phyloP scores from a whole-genome alignment of 2,797 vertebrate species.

The Eutrigla gurnardus region DNA sequence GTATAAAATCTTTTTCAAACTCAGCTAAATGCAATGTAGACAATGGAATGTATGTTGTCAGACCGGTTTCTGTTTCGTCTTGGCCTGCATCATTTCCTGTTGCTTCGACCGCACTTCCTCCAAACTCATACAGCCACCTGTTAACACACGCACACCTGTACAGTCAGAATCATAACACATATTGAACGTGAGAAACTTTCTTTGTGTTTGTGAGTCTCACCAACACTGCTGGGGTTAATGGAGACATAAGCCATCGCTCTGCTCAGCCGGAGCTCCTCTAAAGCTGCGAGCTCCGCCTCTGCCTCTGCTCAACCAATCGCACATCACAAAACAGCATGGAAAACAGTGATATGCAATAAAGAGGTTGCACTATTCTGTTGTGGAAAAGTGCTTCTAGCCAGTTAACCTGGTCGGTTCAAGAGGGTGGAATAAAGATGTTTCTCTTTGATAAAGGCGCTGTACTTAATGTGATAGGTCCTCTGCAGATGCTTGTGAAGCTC shows the following conservation, averaged over 20 bases:
- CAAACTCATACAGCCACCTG: conserved; percentile 81
- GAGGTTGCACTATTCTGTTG: background rate
- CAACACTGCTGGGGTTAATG: conserved; percentile 78
- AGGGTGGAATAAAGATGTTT: no score
- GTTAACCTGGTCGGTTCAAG: no score
- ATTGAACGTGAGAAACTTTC: background rate
- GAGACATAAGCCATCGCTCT: conserved; percentile 76
- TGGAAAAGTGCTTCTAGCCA: no score
- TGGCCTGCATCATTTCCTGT: conserved; percentile 77
- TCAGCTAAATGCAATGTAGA: no score
- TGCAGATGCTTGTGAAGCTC: no score
- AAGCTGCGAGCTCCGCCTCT: conserved; percentile 77
- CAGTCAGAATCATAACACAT: background rate
- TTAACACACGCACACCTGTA: conserved; percentile 1
- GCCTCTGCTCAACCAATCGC: conserved; percentile 73
- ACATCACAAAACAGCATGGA: background rate
- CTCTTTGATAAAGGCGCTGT: no score
- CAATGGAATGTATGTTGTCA: background rate
- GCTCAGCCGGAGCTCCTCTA: conserved; percentile 78
- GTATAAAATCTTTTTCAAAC: background rate
- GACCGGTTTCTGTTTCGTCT: conserved; percentile 70
- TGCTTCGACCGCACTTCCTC: conserved; percentile 81
- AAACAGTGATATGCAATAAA: accelerated
- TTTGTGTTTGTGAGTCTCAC: conserved; percentile 57
- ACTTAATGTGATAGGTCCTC: no score